phyloP scores from a whole-genome alignment of 1,140 invertebrate species.

The Lordiphosa clarofinis region DNA sequence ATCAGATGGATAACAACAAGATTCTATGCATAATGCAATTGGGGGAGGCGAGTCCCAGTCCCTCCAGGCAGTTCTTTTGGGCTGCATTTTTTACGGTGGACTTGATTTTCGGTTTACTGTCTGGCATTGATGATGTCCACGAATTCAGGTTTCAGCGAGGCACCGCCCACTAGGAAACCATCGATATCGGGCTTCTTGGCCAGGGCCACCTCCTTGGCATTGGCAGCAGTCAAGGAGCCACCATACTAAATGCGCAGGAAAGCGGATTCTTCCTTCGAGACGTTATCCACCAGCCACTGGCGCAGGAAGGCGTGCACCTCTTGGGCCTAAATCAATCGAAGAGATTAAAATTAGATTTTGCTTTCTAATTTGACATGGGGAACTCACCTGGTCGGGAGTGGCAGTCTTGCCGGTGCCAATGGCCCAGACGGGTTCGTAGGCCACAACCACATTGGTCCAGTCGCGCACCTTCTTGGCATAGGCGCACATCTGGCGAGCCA shows the following conservation, averaged over 20 bases:
- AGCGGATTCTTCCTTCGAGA: constrained; percentile 88
- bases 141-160: constrained; percentile 98
- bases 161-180: constrained; percentile 99
- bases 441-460: constrained; percentile 97
- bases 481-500: constrained; percentile 94
- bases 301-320: constrained; percentile 93
- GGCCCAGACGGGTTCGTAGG: constrained; percentile 99
- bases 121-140: constrained; percentile 95
- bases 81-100: constrained; percentile 6
- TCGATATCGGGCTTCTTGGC: constrained; percentile 96
- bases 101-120: constrained; percentile 27
- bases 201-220: constrained; percentile 94
- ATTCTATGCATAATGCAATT: constrained; percentile 42
- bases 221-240: constrained; percentile 96
- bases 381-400: constrained; percentile 90
- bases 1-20: constrained; percentile 28
- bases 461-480: constrained; percentile 89
- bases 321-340: constrained; percentile 83
- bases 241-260: constrained; percentile 96
- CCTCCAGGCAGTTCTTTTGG: constrained; percentile 30
- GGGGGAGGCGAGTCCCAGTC: neutral
- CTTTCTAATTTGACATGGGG: too few species aligned
- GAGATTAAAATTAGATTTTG: neutral
- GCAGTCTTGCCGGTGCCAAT: constrained; percentile 99
- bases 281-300: constrained; percentile 91